Conservation (phyloP, 2,113 vertebrate genomes). For the Aegotheles bennettii region DNA sequence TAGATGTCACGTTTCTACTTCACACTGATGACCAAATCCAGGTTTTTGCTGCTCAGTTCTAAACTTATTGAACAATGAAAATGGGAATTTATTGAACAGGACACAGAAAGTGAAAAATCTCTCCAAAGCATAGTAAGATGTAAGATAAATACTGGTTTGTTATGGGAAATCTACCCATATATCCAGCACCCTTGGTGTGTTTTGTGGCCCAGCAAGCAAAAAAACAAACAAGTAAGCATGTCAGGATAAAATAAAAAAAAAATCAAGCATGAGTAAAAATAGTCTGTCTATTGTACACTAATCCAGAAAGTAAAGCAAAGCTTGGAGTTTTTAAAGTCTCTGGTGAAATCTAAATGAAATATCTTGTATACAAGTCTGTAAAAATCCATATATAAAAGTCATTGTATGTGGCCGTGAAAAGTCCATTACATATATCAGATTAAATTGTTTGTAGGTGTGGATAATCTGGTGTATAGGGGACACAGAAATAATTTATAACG, state of each 20-base stretch:
- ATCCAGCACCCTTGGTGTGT: background rate
- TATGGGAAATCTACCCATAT: background rate
- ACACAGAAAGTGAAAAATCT: background rate
- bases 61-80: background rate
- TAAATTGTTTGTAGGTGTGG: background rate
- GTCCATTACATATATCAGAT: background rate
- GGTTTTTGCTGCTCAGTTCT: background rate
- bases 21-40: background rate
- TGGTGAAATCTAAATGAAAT: background rate
- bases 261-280: too few relatives aligned
- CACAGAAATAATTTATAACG: background rate
- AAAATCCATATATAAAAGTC: background rate
- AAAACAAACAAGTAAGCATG: too few relatives aligned
- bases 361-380: background rate
- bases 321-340: background rate
- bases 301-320: background rate
- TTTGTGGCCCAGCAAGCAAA: background rate
- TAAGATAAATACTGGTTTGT: background rate
- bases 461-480: background rate
- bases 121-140: background rate
- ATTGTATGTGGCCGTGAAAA: background rate
- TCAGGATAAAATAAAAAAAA: background rate
- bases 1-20: background rate
- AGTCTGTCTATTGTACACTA: background rate
- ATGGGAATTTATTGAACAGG: background rate